Evolutionary conservation across 37 sponge, comb jelly and placozoan species (phyloP).

Genomic region (Ephydatia muelleri): DNA sequence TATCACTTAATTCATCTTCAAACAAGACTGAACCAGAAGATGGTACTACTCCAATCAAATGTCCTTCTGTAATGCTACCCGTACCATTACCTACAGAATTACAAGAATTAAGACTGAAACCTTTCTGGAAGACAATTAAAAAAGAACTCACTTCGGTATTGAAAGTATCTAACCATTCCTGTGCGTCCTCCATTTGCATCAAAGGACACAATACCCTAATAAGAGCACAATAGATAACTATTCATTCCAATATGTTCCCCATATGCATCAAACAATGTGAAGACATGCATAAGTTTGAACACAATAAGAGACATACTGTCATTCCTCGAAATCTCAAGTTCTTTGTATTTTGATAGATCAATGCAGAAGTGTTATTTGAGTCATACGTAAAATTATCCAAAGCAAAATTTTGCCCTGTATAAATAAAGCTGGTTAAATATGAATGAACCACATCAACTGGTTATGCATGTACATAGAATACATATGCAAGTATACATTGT

Average conservation of each 20-base stretch:
- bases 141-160: slow-evolving; percentile 50
- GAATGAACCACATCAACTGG: neutral
- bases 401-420: neutral
- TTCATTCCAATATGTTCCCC: too few species aligned
- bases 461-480: neutral
- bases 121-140: neutral
- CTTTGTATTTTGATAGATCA: neutral
- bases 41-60: neutral
- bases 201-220: slow-evolving; percentile 52
- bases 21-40: neutral
- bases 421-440: neutral
- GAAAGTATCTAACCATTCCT: slow-evolving; percentile 44
- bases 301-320: neutral
- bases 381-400: neutral
- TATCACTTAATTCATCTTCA: neutral
- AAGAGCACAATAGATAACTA: too few species aligned
- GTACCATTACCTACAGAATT: neutral
- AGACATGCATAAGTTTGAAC: neutral
- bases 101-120: too few species aligned
- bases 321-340: neutral
- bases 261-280: neutral
- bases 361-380: neutral
- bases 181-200: slow-evolving; percentile 27
- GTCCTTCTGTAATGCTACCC: neutral
- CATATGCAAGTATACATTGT: too few species aligned